Evolutionary conservation across 1,140 invertebrate genomes (phyloP), one percentile per base, ranked within the genome.

Genomic region (Bombus superbus): DNA sequence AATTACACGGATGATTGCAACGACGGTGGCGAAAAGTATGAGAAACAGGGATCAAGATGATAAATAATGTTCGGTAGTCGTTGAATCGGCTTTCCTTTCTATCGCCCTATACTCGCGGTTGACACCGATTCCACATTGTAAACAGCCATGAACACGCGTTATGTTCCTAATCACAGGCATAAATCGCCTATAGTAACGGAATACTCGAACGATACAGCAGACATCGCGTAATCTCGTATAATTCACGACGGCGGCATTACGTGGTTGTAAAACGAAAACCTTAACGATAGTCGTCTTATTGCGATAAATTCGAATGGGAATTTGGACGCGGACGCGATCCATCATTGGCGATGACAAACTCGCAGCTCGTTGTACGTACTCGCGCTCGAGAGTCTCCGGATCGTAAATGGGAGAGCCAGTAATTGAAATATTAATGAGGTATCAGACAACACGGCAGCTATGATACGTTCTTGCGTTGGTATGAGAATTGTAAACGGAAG

Each of bases 361-460:
- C 35, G 44, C 68, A 71, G 73, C 40, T 80, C 79, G 57, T 87
- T 85, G 84, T 66, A 53, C 47, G 47, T 78, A 80, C 32, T 71
- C 66, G 18, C 32, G 40, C 47, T 11, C 32, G 42, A 35, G 32
- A 44, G 57, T 25, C 35, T 38, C 25, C 22, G n/a, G 81, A 79
- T 90, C 83, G 72, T 90, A 90, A 90, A 90, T 44, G 71, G 71
- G 42, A 82, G 77, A 53, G 32, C 32, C 47, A 28, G 80, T 90
- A 90, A 90, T 90, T 90, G 88, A 90, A 89, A 90, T 90, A 87
- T 87, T 90, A 87, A 90, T 89, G 82, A 90, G 86, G 89, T 81
- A 78, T 53, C 18, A 35, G 57, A 38, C 73, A 85, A 74, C 44
- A 72, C 73, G 74, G 69, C 74, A 86, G 84, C 62, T n/a, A 42